These are phyloP conservation scores for Meloidogyne floridensis DNA, from an alignment of 1,140 invertebrate genomes.

Conservation along the genomic window DNA sequence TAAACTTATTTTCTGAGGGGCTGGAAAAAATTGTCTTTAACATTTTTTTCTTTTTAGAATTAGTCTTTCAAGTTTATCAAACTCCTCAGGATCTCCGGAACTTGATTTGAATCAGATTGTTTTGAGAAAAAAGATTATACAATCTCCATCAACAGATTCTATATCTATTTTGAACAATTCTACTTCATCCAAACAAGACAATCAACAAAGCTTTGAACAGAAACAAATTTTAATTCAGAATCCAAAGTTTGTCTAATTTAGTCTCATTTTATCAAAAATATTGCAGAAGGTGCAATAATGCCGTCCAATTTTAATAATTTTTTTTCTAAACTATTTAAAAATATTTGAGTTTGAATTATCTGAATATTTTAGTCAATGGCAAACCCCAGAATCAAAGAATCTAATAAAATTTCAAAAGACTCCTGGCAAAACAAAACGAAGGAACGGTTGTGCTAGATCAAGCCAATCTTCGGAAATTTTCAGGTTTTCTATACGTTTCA, in stretches of 20 bases:
- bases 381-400: background rate
- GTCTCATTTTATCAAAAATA: background rate
- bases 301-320: no score
- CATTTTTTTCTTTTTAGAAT: background rate
- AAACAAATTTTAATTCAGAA: background rate
- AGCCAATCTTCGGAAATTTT: background rate
- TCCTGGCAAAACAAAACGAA: background rate
- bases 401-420: background rate
- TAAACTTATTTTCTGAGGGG: constrained; percentile 4
- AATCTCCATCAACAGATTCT: background rate
- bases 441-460: no score
- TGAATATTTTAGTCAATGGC: background rate
- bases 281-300: background rate
- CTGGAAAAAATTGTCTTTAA: background rate
- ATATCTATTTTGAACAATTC: background rate
- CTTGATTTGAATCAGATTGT: background rate
- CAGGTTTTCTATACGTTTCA: background rate
- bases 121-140: background rate
- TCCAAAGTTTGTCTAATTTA: background rate
- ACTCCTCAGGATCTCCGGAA: background rate
- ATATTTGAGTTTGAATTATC: background rate
- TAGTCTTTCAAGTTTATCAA: background rate
- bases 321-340: no score
- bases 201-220: background rate
- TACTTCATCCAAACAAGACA: background rate